Evolutionary conservation across 2,797 vertebrate genomes (phyloP).

Genomic region (Tinamus major): DNA sequence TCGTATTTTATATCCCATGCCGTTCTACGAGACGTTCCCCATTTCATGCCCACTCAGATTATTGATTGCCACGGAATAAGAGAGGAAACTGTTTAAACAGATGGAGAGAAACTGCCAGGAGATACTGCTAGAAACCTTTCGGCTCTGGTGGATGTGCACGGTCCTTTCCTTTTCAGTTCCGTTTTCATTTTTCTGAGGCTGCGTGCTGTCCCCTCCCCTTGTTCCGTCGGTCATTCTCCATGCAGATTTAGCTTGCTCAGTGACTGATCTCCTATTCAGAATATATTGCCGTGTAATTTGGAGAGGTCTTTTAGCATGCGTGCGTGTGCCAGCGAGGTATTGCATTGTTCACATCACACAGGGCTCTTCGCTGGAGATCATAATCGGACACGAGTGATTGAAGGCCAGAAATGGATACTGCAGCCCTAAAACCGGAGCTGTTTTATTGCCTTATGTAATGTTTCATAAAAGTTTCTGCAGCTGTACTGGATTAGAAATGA

Average conservation of each 20-base stretch:
- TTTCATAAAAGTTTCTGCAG: conserved; percentile 49
- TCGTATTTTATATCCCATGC: conserved; percentile 17
- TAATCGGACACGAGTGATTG: conserved; percentile 17
- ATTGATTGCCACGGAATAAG: conserved; percentile 1
- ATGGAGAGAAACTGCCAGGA: conserved; percentile 15
- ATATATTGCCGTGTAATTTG: not conserved
- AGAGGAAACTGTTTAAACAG: not conserved
- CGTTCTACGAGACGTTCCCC: conserved; percentile 21
- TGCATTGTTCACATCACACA: conserved; percentile 38
- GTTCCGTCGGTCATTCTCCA: not conserved
- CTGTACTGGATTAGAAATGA: conserved; percentile 44
- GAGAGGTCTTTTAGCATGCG: not conserved
- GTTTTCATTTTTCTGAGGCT: not conserved
- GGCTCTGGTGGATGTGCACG: not conserved
- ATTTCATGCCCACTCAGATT: conserved; percentile 21
- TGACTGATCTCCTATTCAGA: not conserved
- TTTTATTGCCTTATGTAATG: conserved; percentile 35
- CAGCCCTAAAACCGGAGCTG: not conserved
- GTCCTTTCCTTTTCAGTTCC: not conserved
- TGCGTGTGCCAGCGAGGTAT: not conserved
- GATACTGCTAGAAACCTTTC: not conserved
- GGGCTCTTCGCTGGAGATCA: conserved; percentile 8
- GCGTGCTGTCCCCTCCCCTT: not conserved
- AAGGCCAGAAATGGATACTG: conserved; percentile 26
- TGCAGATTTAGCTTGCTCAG: conserved; percentile 30